phyloP scores from a whole-genome alignment of 1,140 invertebrate species.

The Asbolus verrucosus region DNA sequence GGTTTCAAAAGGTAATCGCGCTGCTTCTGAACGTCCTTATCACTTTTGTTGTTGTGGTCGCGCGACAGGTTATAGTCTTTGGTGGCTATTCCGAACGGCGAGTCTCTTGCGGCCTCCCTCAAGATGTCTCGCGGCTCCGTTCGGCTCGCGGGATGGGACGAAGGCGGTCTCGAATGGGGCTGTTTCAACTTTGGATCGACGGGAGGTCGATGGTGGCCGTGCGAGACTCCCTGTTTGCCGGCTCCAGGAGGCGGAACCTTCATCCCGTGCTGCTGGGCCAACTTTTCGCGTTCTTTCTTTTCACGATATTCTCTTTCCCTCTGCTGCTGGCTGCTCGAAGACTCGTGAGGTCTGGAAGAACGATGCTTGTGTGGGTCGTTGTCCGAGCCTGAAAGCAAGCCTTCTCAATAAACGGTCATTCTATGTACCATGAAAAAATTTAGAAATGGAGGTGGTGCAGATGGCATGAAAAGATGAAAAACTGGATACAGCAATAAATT shows the following conservation, averaged over 20 bases:
- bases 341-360: conserved; percentile 60
- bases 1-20: conserved; percentile 56
- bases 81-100: conserved; percentile 52
- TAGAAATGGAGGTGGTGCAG: too few species aligned
- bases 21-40: conserved; percentile 56
- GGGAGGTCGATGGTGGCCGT: conserved; percentile 55
- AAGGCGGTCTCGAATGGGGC: conserved; percentile 54
- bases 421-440: too few species aligned
- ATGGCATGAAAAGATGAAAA: too few species aligned
- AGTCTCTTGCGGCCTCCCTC: conserved; percentile 56
- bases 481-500: too few species aligned
- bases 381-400: background rate
- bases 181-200: conserved; percentile 60
- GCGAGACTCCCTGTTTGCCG: conserved; percentile 48
- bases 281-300: conserved; percentile 68
- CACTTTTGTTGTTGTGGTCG: conserved; percentile 38
- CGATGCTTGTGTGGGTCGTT: conserved; percentile 59
- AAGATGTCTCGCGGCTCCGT: conserved; percentile 56
- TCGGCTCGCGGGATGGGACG: conserved; percentile 36
- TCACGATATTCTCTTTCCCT: conserved; percentile 68
- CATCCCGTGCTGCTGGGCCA: conserved; percentile 60
- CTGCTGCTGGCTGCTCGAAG: conserved; percentile 60
- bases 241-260: conserved; percentile 44
- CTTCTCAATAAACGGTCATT: too few species aligned
- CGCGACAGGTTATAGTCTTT: conserved; percentile 34